Base-by-base conservation (phyloP, 1,140 invertebrate genomes). In the Cotesia chilonis region DNA sequence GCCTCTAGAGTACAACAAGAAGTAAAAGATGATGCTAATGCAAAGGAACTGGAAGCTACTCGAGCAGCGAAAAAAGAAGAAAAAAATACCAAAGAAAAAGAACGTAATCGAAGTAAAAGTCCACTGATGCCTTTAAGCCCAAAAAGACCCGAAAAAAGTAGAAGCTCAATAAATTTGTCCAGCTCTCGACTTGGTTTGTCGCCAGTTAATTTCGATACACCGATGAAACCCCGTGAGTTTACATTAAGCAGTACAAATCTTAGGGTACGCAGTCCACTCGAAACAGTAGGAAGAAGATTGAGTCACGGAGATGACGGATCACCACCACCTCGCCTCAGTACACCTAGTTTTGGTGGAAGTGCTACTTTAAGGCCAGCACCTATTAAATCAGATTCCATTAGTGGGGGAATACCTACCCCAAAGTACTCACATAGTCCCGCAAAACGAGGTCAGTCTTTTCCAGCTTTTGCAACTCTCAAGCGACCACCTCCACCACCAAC, bases 361-460 rank as follows among this genome's bases (percentile, higher is more conserved):
- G 84, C 83, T 0, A 86, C 74, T 2, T 28, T 85, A 4, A 65
- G 83, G 1, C 80, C 83, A 0, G 77, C 78, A 0, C 81, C 82
- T 0, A 72, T 81, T 4, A 81, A 81, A 37, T 82, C 79, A 35
- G 84, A 87, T n/a, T 83, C 84, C 0, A 72, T 83, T 0, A 77
- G 82, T 9, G 80, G 79, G 1, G 79, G 78, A 66, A 68, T 77
- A 5, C 75, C 80, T 0, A 85, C 85, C 0, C 83, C 84, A 0
- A 77, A 79, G 59, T 80, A 85, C n/a, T 79, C 80, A 1, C 79
- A 85, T 3, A 87, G 86, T 66, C 85, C 86, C 0, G 84, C 86
- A 2, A 87, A 86, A 68, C 78, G 86, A 0, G 86, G 86, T 1
- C 86, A 87, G 55, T 87, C 86, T 0, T 87, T 87, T 66, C 86